Percentiles rank a stretch among this genome's conserved stretches.
phyloP scores from a whole-genome alignment of 92 coral and sea anemone genomes.

The Bergia sp. region DNA sequence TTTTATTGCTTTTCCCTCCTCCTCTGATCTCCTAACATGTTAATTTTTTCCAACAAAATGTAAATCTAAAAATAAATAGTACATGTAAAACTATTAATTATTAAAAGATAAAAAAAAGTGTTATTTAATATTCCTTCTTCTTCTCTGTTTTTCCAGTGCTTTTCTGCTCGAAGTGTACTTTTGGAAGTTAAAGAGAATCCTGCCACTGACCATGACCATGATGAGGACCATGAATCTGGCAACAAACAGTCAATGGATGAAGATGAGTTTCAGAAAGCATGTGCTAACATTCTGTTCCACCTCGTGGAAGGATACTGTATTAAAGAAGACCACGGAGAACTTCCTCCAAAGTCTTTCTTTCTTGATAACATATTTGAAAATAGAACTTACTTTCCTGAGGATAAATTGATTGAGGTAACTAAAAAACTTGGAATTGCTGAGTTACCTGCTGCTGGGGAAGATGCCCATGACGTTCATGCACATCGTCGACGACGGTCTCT shows the following conservation, averaged over 20 bases:
- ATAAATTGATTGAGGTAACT: slow-evolving; percentile 55
- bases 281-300: slow-evolving; percentile 76
- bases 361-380: slow-evolving; percentile 59
- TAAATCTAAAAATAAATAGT: too few species aligned
- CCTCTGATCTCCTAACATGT: too few species aligned
- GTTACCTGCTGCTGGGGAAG: neutral
- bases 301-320: slow-evolving; percentile 78
- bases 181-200: slow-evolving; percentile 33
- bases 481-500: slow-evolving; percentile 61
- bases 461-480: slow-evolving; percentile 46
- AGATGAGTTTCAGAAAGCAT: slow-evolving; percentile 75
- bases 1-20: too few species aligned
- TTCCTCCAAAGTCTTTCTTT: slow-evolving; percentile 72
- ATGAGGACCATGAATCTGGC: slow-evolving; percentile 25
- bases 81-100: neutral
- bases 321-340: slow-evolving; percentile 51
- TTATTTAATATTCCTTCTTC: neutral
- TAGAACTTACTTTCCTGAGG: slow-evolving; percentile 58
- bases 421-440: slow-evolving; percentile 63
- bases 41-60: too few species aligned
- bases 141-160: slow-evolving; percentile 3
- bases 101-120: too few species aligned
- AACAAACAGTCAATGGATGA: slow-evolving; percentile 56
- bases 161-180: slow-evolving; percentile 40
- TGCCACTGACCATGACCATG: slow-evolving; percentile 17